A percentile compares a stretch with the other conserved stretches of the same genome.
Conservation (phyloP, 1,140 invertebrate genomes). For the Homalodisca vitripennis region DNA sequence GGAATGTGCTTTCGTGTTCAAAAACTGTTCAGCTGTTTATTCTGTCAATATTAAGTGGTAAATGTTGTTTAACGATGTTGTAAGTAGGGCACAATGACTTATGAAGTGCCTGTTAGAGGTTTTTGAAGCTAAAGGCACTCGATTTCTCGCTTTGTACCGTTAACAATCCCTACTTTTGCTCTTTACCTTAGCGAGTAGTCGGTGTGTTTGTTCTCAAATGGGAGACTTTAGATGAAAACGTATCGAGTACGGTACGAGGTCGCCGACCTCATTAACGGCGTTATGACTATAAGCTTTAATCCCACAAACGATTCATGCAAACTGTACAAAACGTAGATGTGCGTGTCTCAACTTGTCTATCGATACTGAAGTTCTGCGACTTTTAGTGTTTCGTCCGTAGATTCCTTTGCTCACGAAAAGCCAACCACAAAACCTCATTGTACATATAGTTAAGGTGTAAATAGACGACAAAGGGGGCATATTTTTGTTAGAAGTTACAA, state of each 20-base stretch:
- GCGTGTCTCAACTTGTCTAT: neutral
- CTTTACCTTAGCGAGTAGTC: neutral
- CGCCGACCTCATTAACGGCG: neutral
- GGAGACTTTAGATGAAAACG: neutral
- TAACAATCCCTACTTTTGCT: neutral
- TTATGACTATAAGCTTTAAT: neutral
- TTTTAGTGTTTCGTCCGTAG: constrained; percentile 11
- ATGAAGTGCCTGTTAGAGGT: too few relatives aligned
- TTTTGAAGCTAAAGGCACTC: too few relatives aligned
- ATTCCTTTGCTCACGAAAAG: constrained; percentile 27
- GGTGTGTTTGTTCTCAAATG: neutral
- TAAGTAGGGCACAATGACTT: too few relatives aligned
- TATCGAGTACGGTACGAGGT: neutral
- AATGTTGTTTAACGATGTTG: too few relatives aligned
- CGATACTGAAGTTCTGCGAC: neutral
- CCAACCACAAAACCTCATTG: constrained; percentile 26
- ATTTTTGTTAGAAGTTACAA: constrained; percentile 16
- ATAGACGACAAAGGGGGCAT: constrained; percentile 21
- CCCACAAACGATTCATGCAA: neutral
- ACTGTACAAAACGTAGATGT: constrained; percentile 6
- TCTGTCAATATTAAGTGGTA: too few relatives aligned
- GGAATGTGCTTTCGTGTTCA: too few relatives aligned
- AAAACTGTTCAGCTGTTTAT: too few relatives aligned
- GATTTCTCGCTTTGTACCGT: too few relatives aligned
- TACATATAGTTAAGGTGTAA: constrained; percentile 29